Percentiles rank a stretch among this genome's conserved stretches.
phyloP scores from a whole-genome alignment of 2,888 invertebrate species.

The Temnothorax rugatulus region DNA sequence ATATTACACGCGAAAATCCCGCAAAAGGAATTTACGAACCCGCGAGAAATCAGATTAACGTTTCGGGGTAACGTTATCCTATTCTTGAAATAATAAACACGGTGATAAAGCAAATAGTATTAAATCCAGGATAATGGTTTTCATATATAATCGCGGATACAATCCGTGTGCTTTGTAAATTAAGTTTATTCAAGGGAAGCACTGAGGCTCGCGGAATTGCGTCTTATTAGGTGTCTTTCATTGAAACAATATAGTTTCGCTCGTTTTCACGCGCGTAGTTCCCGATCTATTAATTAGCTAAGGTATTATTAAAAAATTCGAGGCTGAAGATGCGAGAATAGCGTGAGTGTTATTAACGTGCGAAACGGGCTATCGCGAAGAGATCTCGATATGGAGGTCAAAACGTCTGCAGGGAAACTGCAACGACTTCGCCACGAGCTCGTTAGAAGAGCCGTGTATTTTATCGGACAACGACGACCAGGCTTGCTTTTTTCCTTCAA shows the following conservation, averaged over 20 bases:
- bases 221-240: neutral
- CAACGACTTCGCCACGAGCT: slow-evolving; percentile 13
- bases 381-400: slow-evolving; percentile 37
- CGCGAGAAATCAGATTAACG: neutral
- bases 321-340: slow-evolving; percentile 18
- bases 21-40: neutral
- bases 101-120: neutral
- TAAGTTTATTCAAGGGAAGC: slow-evolving; percentile 9
- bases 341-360: slow-evolving; percentile 27
- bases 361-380: slow-evolving; percentile 6
- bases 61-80: neutral
- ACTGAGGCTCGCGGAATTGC: neutral
- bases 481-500: neutral
- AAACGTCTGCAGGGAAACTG: slow-evolving; percentile 33
- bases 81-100: neutral
- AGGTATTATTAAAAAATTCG: slow-evolving; percentile 9
- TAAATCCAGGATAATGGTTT: neutral
- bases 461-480: slow-evolving; percentile 21
- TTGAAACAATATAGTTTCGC: neutral
- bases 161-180: slow-evolving; percentile 12
- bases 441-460: slow-evolving; percentile 27
- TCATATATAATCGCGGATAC: neutral
- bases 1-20: neutral
- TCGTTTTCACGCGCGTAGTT: neutral
- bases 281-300: slow-evolving; percentile 11